A percentile compares a stretch with the other conserved stretches of the same genome.
Conservation (phyloP, 2,888 invertebrate genomes). For the Pollenia angustigena region DNA sequence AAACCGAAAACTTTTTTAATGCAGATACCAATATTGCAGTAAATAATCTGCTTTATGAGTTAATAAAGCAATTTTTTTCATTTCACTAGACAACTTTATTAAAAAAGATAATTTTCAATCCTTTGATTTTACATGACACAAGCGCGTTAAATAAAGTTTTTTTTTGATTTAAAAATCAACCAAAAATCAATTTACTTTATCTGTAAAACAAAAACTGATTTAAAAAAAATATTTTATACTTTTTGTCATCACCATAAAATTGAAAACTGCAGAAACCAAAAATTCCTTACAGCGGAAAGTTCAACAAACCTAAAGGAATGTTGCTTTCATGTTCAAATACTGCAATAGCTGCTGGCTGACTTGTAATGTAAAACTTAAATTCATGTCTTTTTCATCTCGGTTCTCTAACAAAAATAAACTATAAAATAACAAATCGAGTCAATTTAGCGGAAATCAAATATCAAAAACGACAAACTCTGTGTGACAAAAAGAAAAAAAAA, state of each 20-base stretch:
- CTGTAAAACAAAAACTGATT: conserved; percentile 45
- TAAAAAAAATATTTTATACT: conserved; percentile 41
- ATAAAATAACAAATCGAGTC: conserved; percentile 78
- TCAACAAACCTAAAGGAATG: conserved; percentile 62
- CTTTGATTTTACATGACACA: no score
- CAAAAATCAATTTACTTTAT: conserved; percentile 65
- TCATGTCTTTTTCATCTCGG: conserved; percentile 34
- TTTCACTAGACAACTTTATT: no score
- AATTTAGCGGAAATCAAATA: conserved; percentile 78
- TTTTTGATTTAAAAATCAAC: conserved; percentile 21
- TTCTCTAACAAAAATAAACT: conserved; percentile 74
- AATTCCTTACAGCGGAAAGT: conserved; percentile 25
- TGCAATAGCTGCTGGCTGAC: conserved; percentile 51
- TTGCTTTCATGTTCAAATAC: conserved; percentile 19
- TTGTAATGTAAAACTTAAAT: conserved; percentile 36
- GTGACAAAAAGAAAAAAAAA: conserved; percentile 61
- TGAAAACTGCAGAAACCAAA: conserved; percentile 22
- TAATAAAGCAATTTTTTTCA: no score
- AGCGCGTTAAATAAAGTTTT: conserved; percentile 6
- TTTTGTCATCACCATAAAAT: conserved; percentile 71
- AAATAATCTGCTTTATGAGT: no score
- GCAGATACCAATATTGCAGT: no score
- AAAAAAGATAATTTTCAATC: no score
- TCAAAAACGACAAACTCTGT: conserved; percentile 63
- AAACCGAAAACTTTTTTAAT: no score